A percentile compares a stretch with the other conserved stretches of the same genome.
Evolutionary conservation across 2,797 vertebrate species (phyloP).

Genomic region (Peromyscus nudipes): DNA sequence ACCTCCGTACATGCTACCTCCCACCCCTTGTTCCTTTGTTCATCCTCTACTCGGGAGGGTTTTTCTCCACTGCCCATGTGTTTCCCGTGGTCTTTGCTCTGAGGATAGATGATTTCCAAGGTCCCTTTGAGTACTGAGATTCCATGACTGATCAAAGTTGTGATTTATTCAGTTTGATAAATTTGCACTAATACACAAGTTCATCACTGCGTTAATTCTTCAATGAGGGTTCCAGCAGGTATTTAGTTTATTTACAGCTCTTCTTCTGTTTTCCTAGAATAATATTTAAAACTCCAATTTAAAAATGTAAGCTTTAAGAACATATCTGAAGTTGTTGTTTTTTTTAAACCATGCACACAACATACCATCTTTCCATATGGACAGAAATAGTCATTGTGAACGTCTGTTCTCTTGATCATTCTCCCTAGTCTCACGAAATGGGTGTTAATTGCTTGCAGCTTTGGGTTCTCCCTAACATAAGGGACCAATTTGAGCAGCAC

Average conservation of each 20-base stretch:
- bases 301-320: slow-evolving; percentile 68
- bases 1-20: neutral
- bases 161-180: slow-evolving; percentile 67
- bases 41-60: neutral
- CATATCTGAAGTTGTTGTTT: slow-evolving; percentile 59
- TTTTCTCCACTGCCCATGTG: slow-evolving; percentile 33
- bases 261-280: slow-evolving; percentile 66
- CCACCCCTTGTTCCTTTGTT: neutral
- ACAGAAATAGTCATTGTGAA: slow-evolving; percentile 71
- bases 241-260: slow-evolving; percentile 70
- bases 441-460: slow-evolving; percentile 84
- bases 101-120: slow-evolving; percentile 63
- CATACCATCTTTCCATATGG: slow-evolving; percentile 63
- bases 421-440: slow-evolving; percentile 58
- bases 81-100: slow-evolving; percentile 63
- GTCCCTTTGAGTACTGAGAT: slow-evolving; percentile 29
- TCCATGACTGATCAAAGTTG: slow-evolving; percentile 66
- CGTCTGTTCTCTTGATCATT: slow-evolving; percentile 43
- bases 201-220: slow-evolving; percentile 57
- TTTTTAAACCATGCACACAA: slow-evolving; percentile 58
- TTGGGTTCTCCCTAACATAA: slow-evolving; percentile 79
- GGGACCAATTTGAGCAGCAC: slow-evolving; percentile 73
- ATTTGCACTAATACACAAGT: slow-evolving; percentile 25
- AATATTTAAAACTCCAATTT: slow-evolving; percentile 70
- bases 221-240: slow-evolving; percentile 23